These are phyloP conservation scores for Galeruca laticollis DNA, from an alignment of 2,888 invertebrate species.

Conservation along the genomic window DNA sequence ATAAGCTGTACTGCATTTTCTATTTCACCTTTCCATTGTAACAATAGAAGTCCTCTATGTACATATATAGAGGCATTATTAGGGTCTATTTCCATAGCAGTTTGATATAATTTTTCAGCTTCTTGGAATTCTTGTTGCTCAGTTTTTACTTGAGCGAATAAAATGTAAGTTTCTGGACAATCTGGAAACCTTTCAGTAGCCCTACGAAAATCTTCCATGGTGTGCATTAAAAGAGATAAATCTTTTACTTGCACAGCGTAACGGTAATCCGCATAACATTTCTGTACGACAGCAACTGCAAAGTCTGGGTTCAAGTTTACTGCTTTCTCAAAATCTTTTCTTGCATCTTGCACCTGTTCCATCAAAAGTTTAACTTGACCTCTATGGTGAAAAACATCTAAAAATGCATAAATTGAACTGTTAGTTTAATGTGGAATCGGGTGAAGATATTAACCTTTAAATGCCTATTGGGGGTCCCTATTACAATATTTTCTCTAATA, in stretches of 20 bases:
- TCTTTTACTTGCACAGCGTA: conserved; percentile 61
- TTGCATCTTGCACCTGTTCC: conserved; percentile 85
- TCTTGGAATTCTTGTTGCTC: conserved; percentile 87
- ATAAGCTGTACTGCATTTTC: conserved; percentile 83
- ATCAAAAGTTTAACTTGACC: conserved; percentile 89
- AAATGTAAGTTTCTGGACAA: conserved; percentile 87
- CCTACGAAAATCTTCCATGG: conserved; percentile 80
- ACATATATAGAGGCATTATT: conserved; percentile 88
- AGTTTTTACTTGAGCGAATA: conserved; percentile 85
- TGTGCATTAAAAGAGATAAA: conserved; percentile 73
- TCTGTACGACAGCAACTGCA: conserved; percentile 89
- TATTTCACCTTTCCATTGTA: conserved; percentile 89
- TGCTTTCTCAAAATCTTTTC: conserved; percentile 85
- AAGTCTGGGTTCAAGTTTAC: conserved; percentile 86
- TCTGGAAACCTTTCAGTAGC: conserved; percentile 84
- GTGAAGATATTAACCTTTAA: neutral
- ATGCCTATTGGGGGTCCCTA: too few species aligned
- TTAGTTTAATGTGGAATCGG: too few species aligned
- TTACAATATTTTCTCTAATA: too few species aligned
- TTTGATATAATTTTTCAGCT: conserved; percentile 85
- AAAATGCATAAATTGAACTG: conserved; percentile 61
- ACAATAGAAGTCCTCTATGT: conserved; percentile 84
- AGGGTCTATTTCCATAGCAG: conserved; percentile 85
- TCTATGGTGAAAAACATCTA: conserved; percentile 91
- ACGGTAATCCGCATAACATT: conserved; percentile 88